phyloP scores from a whole-genome alignment of 2,113 vertebrate genomes.

The Ibidorhyncha struthersii region DNA sequence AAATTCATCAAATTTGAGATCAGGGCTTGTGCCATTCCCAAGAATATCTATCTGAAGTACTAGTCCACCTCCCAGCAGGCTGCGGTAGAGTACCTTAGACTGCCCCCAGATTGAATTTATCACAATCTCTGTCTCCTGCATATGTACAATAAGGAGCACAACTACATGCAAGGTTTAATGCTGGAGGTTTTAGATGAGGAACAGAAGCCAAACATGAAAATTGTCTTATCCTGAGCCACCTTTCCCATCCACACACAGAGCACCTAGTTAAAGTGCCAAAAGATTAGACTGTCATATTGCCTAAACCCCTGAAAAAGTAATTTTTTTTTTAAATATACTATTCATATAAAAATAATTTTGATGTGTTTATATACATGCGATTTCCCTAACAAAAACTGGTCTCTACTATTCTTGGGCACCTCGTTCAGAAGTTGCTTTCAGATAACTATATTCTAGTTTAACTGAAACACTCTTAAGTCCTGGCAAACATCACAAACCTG shows the following conservation, averaged over 20 bases:
- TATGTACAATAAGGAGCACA: not conserved
- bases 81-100: not conserved
- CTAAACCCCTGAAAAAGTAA: not conserved
- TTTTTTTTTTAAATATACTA: not conserved
- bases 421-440: not conserved
- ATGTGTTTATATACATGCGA: not conserved
- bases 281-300: not conserved
- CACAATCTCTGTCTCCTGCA: not conserved
- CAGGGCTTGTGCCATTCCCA: not conserved
- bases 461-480: not conserved
- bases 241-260: not conserved
- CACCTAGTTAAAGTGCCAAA: not conserved
- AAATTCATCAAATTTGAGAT: not conserved
- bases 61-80: not conserved
- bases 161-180: not conserved
- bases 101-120: not conserved
- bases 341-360: slow-evolving; percentile 4
- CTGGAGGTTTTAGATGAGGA: not conserved
- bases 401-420: not conserved
- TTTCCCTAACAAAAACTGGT: not conserved
- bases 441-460: not conserved
- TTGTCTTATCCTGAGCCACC: not conserved
- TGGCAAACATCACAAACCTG: not conserved
- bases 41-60: not conserved
- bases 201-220: not conserved